Conservation (phyloP, 1,140 invertebrate genomes). For the Latrodectus geometricus region DNA sequence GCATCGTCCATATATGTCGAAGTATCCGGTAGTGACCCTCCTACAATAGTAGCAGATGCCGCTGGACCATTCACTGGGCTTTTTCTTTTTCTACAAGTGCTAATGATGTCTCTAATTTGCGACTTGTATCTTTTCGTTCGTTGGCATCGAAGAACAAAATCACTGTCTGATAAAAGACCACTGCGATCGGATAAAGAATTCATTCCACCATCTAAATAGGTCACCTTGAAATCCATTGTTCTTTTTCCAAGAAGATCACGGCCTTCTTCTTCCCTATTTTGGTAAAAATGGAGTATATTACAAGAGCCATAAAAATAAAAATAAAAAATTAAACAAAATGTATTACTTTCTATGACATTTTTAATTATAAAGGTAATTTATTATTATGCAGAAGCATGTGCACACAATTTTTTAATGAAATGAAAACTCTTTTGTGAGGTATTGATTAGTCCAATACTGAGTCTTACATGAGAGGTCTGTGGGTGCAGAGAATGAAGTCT, state of each 20-base stretch:
- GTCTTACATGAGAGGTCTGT: slow-evolving; percentile 94
- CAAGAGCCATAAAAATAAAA: too few relatives aligned
- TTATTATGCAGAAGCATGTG: too few relatives aligned
- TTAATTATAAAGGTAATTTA: too few relatives aligned
- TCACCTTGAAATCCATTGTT: slow-evolving; percentile 99
- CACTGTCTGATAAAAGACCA: slow-evolving; percentile 63
- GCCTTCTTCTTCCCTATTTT: slow-evolving; percentile 95
- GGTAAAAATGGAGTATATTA: not conserved
- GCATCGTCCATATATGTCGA: slow-evolving; percentile 26
- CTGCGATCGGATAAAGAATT: slow-evolving; percentile 70
- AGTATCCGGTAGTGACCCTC: slow-evolving; percentile 47
- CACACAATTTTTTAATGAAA: too few relatives aligned
- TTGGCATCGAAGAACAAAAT: slow-evolving; percentile 65
- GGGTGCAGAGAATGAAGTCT: slow-evolving; percentile 98
- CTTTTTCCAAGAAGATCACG: slow-evolving; percentile 94
- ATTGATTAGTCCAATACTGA: too few relatives aligned
- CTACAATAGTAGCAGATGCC: slow-evolving; percentile 2
- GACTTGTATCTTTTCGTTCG: slow-evolving; percentile 87
- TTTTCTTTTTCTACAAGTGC: slow-evolving; percentile 85
- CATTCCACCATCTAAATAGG: slow-evolving; percentile 91
- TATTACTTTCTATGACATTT: too few relatives aligned
- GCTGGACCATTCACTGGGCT: slow-evolving; percentile 13
- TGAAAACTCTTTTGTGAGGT: too few relatives aligned
- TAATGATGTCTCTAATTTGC: slow-evolving; percentile 90
- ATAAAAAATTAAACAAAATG: too few relatives aligned